Percentiles rank a stretch among this genome's conserved stretches.
These are phyloP conservation scores for Spicauda simplicius DNA, from an alignment of 2,888 invertebrate species.

Conservation along the genomic window DNA sequence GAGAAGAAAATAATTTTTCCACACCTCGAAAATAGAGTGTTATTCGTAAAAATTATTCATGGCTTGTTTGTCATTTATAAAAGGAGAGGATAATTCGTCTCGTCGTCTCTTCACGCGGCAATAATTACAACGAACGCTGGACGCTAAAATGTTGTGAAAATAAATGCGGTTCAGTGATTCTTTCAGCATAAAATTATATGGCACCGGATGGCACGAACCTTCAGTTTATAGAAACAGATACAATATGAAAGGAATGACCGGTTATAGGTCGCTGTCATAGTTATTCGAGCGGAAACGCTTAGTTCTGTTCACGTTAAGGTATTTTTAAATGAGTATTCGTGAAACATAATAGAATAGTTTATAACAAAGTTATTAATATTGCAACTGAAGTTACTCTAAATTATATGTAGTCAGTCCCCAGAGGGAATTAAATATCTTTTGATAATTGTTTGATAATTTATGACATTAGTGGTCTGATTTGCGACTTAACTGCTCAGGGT, in stretches of 20 bases:
- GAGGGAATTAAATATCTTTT: too few relatives aligned
- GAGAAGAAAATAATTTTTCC: not conserved
- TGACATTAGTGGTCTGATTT: too few relatives aligned
- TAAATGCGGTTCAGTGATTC: conserved; percentile 45
- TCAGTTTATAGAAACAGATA: conserved; percentile 14
- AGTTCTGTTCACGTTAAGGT: not conserved
- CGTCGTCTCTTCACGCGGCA: conserved; percentile 37
- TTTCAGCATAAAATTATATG: conserved; percentile 44
- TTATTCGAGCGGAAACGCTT: conserved; percentile 10
- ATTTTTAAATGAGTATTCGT: not conserved
- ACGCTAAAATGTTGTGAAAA: conserved; percentile 48
- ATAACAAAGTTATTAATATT: too few relatives aligned
- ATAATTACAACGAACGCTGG: conserved; percentile 46
- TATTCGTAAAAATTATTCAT: conserved; percentile 19
- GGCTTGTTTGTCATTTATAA: conserved; percentile 32
- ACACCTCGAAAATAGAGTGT: not conserved
- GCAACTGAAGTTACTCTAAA: too few relatives aligned
- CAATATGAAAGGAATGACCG: conserved; percentile 26
- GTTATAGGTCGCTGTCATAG: not conserved
- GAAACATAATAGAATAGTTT: not conserved
- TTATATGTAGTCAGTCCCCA: too few relatives aligned
- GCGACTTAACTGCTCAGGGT: too few relatives aligned
- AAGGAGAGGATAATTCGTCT: conserved; percentile 23
- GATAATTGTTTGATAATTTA: too few relatives aligned
- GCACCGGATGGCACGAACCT: conserved; percentile 2